phyloP scores from a whole-genome alignment of 1,140 invertebrate genomes.

The Macrotrachela quadricornifera region DNA sequence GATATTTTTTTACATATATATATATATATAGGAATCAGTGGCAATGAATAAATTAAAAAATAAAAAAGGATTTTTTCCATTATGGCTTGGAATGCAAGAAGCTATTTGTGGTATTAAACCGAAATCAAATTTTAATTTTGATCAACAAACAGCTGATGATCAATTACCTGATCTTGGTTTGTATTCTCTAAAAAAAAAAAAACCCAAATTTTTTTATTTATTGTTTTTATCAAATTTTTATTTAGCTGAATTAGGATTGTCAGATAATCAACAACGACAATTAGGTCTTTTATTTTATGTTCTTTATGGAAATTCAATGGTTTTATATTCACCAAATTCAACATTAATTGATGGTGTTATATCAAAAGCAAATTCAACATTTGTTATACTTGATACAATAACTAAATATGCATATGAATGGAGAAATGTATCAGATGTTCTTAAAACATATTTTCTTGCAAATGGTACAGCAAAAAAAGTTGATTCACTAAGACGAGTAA shows the following conservation, averaged over 20 bases:
- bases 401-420: conserved; percentile 29
- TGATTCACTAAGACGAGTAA: too few species aligned
- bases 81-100: conserved; percentile 33
- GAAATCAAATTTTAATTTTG: background rate
- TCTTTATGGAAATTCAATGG: conserved; percentile 32
- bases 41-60: background rate
- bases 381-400: conserved; percentile 28
- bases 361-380: conserved; percentile 30
- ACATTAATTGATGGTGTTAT: conserved; percentile 16
- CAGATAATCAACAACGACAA: conserved; percentile 24
- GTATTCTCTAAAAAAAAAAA: background rate
- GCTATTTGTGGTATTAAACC: conserved; percentile 28
- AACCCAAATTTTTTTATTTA: background rate
- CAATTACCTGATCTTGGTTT: background rate
- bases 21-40: too few species aligned
- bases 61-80: conserved; percentile 21
- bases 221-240: conserved; percentile 7
- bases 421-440: conserved; percentile 11
- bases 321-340: conserved; percentile 31
- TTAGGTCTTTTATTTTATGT: conserved; percentile 28
- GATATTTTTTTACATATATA: too few species aligned
- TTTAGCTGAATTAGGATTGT: conserved; percentile 25
- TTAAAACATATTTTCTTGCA: background rate
- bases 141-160: conserved; percentile 2
- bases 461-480: background rate